Base-by-base conservation (phyloP, 2,113 vertebrate genomes). In the Accipiter virgatus region DNA sequence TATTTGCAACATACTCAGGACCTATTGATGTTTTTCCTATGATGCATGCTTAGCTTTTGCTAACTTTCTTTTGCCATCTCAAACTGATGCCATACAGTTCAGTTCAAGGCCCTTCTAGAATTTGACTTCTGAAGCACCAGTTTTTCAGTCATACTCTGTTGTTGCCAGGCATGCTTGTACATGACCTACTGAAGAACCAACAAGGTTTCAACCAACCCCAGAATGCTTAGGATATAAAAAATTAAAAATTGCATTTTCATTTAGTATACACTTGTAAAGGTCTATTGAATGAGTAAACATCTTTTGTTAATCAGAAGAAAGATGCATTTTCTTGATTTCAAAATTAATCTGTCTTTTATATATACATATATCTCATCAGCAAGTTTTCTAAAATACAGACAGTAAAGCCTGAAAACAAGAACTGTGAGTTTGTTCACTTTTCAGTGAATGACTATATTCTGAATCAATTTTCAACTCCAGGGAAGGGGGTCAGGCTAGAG, bases 171-270 rank as follows among this genome's bases (percentile, higher is more conserved):
- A 68, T 17, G 8, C 21, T 56, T 52, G 13, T 14, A 21, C 1
- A 3, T 34, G 25, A 81, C 23, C 8, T 84, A 42, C 12, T 32
- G n/a, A 66, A 55, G 68, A 83, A 27, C 6, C 10, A 58, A 21
- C 4, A 34, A 3, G 2, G 9, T 85, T 45, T 61, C 11, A 70
- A 74, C 7, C 5, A 66, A 71, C 3, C 9, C 38, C 29, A 78
- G 20, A 42, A 56, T 0, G 1, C 2, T 3, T 16, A 50, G 40
- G 10, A 67, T 3, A 43, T 3, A 81, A 62, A 74, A 43, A 59
- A 6, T 16, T 27, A 16, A 50, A 65, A 50, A 7, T 0, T 19
- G 11, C n/a, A 36, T 36, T 73, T 74, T 86, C 23, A n/a, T 68
- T 58, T 66, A 11, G 2, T 22, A 52, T 36, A 61, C 52, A 48